Evolutionary conservation across 2,113 vertebrate species (phyloP), one percentile per base, ranked within the genome.

Genomic region (Chloebia gouldiae): DNA sequence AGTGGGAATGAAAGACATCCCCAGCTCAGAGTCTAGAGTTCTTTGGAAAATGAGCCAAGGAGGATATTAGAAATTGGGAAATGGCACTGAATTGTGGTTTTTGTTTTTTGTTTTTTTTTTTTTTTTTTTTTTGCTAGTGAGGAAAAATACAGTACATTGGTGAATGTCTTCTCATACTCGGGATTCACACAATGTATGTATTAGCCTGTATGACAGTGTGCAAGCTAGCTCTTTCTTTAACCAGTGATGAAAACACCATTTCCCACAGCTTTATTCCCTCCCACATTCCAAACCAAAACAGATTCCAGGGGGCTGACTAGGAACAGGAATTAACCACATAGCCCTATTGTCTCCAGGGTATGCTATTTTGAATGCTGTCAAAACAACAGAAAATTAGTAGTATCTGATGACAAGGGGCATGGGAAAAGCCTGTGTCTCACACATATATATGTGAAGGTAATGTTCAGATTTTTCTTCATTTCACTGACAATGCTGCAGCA

Each of bases 101-200:
- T n/a, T n/a, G n/a, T n/a, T n/a, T n/a, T n/a, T n/a, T n/a, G n/a
- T n/a, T n/a, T n/a, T 39, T 39, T 39, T 39, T 39, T 39, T 39
- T 39, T 39, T 39, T 10, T 94, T 70, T 8, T 65, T 79, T 95
- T 76, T 42, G 21, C 35, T 72, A 17, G 20, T 6, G 4, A 11
- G 22, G 9, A 19, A 93, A 77, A 57, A 24, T 4, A 16, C 40
- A 94, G 75, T 21, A 50, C 21, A 35, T 6, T 37, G 40, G 60
- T 50, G 33, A 78, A 91, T 12, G 17, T 21, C 28, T 79, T 57
- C n/a, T n/a, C 70, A 61, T 30, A 25, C 28, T 60, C 44, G 2
- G 12, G 24, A 81, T 37, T 82, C 66, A 71, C 56, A 51, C 21
- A 7, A 28, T 9, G 8, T 0, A 0, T 6, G 5, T 11, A 13